Conservation (phyloP, 1,140 invertebrate species). For the Drosophila aff. region DNA sequence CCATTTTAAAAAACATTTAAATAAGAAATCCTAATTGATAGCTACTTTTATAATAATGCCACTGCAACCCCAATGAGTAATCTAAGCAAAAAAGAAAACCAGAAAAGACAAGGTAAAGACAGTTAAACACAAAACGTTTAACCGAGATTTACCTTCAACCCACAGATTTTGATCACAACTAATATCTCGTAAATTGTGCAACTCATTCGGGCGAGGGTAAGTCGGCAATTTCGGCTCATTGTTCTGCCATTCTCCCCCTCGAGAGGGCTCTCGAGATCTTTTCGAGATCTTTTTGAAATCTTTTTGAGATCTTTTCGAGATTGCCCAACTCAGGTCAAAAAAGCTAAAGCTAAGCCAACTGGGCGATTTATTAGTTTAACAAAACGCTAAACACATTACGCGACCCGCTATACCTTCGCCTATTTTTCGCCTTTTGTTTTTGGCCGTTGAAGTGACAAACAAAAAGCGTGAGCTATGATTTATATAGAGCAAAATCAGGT, state of each 20-base stretch:
- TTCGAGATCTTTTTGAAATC: neutral
- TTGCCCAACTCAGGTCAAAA: conserved; percentile 7
- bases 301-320: conserved; percentile 2
- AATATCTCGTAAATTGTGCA: conserved; percentile 39
- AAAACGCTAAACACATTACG: conserved; percentile 48
- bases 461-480: conserved; percentile 49
- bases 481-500: conserved; percentile 49
- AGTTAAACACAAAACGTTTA: conserved; percentile 15
- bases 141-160: conserved; percentile 17
- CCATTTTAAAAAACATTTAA: too few relatives aligned
- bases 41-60: neutral
- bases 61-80: neutral
- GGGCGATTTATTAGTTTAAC: conserved; percentile 52
- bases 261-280: conserved; percentile 7
- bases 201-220: conserved; percentile 30
- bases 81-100: neutral
- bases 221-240: conserved; percentile 27
- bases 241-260: conserved; percentile 45
- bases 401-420: neutral
- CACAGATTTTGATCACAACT: conserved; percentile 24
- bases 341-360: conserved; percentile 5
- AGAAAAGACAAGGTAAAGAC: conserved; percentile 1
- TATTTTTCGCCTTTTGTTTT: conserved; percentile 28
- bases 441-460: conserved; percentile 40
- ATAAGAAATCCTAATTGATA: too few relatives aligned